Evolutionary conservation across 2,888 invertebrate genomes (phyloP), one percentile per base, ranked within the genome.

Genomic region (Pristionchus arcanus): DNA sequence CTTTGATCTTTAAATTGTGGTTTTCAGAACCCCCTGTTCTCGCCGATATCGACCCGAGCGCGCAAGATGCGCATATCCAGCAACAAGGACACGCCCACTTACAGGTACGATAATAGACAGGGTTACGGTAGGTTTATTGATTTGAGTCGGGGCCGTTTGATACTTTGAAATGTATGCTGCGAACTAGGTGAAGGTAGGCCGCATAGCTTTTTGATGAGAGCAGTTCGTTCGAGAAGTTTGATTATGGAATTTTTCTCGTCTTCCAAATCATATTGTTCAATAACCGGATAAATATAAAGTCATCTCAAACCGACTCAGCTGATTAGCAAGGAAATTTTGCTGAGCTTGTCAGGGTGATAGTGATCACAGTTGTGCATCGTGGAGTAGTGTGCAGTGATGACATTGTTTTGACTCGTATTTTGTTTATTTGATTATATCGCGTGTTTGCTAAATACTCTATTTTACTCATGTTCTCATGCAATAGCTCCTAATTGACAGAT

Each of bases 11-110:
- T 28, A 55, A 49, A 42, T 25, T 28, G 37, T 49, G 42, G 13
- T 49, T 87, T 89, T 28, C 89, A 89, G 89, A 89, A 89, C 34
- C 89, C 89, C 13, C 89, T 89, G 37, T 89, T 89, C 89, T 37
- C 81, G 34, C 83, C 81, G 31, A 89, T 89, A 15, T 34, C 66
- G 5, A 89, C 89, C 11, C 89, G 89, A 11, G 16, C 81, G 37
- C 81, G 81, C 28, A 89, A 68, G 66, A 89, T 89, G 89, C 68
- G 89, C 49, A 89, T 89, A 31, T 89, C 89, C 11, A 53, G 49
- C 11, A 53, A 28, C 49, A 89, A 89, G 89, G 89, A 89, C 31
- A 53, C 34, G 25, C 59, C 42, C 28, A 55, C 31, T 28, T 88
- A 88, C 87, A 88, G 87, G 87, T 88, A 63, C 59, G 28, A 34